These are phyloP conservation scores for Chloromyia formosa DNA, from an alignment of 2,888 invertebrate species.

Conservation along the genomic window DNA sequence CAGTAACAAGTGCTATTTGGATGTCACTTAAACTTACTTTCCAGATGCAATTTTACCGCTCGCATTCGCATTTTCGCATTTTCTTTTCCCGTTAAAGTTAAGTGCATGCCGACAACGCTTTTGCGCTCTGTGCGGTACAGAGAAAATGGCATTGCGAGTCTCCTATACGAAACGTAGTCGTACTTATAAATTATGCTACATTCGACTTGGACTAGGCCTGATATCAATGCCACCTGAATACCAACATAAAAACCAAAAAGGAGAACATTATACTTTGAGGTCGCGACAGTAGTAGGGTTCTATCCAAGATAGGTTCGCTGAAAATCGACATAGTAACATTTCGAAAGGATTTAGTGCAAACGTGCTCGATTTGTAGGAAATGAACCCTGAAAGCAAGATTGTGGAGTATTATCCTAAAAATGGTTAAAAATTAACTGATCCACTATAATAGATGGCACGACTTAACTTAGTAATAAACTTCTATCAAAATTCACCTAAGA, in stretches of 20 bases:
- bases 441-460: neutral
- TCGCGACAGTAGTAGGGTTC: slow-evolving; percentile 20
- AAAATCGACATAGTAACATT: slow-evolving; percentile 20
- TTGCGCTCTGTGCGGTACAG: slow-evolving; percentile 32
- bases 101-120: slow-evolving; percentile 35
- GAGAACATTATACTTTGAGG: slow-evolving; percentile 32
- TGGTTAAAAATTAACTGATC: neutral
- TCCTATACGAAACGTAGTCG: slow-evolving; percentile 25
- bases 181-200: slow-evolving; percentile 39
- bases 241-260: slow-evolving; percentile 37
- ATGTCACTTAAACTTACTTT: slow-evolving; percentile 42
- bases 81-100: slow-evolving; percentile 36
- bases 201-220: slow-evolving; percentile 1
- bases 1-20: slow-evolving; percentile 43
- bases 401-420: neutral
- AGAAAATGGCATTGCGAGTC: slow-evolving; percentile 38
- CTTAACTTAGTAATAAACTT: neutral
- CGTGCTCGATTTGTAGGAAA: neutral
- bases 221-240: slow-evolving; percentile 41
- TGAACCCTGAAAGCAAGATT: neutral
- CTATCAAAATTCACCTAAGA: too few species aligned
- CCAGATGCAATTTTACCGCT: slow-evolving; percentile 40
- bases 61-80: slow-evolving; percentile 41
- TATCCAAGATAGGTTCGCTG: slow-evolving; percentile 9
- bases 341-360: slow-evolving; percentile 38